phyloP scores from a whole-genome alignment of 2,888 invertebrate genomes.

The Apotomis betuletana region DNA sequence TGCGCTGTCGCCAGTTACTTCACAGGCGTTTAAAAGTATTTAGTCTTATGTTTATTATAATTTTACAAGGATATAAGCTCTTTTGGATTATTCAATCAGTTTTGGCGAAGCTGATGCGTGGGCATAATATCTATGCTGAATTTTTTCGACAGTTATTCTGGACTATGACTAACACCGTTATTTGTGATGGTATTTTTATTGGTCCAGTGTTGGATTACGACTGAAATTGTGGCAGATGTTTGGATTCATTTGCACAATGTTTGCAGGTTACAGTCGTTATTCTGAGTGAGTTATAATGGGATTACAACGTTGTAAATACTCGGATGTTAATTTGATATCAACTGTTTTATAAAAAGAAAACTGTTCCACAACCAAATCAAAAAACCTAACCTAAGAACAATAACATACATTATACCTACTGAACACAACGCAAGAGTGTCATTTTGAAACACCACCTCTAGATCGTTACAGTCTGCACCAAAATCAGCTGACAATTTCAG shows the following conservation, averaged over 20 bases:
- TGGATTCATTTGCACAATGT: conserved; percentile 50
- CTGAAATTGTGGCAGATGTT: conserved; percentile 61
- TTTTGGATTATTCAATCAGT: conserved; percentile 8
- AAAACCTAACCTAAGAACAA: no score
- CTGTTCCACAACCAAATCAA: no score
- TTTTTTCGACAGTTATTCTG: conserved; percentile 70
- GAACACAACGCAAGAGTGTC: no score
- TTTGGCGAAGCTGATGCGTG: conserved; percentile 68
- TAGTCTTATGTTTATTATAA: conserved; percentile 22
- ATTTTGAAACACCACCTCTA: no score
- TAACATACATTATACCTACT: no score
- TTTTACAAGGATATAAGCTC: conserved; percentile 9
- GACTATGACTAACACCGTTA: conserved; percentile 72
- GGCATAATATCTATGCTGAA: conserved; percentile 55
- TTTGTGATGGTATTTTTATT: conserved; percentile 71
- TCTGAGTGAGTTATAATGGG: conserved; percentile 1
- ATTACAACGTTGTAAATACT: not conserved
- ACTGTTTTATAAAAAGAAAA: no score
- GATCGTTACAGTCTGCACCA: no score
- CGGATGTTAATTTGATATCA: no score
- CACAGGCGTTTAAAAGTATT: not conserved
- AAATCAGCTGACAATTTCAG: no score
- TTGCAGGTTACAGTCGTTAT: conserved; percentile 38
- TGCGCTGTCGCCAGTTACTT: conserved; percentile 41
- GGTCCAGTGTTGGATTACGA: conserved; percentile 68